Conservation (phyloP, 2,113 vertebrate species). For the Dascyllus trimaculatus region DNA sequence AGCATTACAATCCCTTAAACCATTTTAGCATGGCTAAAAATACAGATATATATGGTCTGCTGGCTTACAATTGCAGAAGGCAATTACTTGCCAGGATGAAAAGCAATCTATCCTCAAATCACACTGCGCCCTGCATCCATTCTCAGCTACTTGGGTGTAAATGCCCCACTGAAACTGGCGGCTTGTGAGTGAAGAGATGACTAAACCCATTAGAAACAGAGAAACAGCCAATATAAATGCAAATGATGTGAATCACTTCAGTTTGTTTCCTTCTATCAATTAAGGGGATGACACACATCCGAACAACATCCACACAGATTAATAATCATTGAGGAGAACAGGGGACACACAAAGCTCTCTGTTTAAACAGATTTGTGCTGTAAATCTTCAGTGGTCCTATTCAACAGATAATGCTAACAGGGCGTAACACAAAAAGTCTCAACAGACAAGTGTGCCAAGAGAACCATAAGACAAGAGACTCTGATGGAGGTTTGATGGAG, state of each 20-base stretch:
- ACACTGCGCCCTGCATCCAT: neutral
- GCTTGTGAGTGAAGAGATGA: constrained; percentile 18
- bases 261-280: constrained; percentile 14
- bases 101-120: constrained; percentile 27
- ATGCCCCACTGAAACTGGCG: constrained; percentile 1
- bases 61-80: constrained; percentile 16
- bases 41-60: neutral
- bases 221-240: constrained; percentile 36
- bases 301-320: constrained; percentile 24
- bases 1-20: constrained; percentile 1
- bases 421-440: neutral
- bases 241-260: constrained; percentile 23
- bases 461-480: constrained; percentile 2
- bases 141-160: constrained; percentile 9
- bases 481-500: constrained; percentile 15
- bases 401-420: neutral
- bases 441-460: neutral
- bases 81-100: constrained; percentile 22
- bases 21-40: constrained; percentile 8
- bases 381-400: neutral
- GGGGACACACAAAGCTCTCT: neutral
- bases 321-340: neutral
- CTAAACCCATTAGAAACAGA: constrained; percentile 35
- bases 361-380: neutral
- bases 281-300: neutral